Conservation (phyloP, 2,888 invertebrate genomes). For the Meandrusa payeni region DNA sequence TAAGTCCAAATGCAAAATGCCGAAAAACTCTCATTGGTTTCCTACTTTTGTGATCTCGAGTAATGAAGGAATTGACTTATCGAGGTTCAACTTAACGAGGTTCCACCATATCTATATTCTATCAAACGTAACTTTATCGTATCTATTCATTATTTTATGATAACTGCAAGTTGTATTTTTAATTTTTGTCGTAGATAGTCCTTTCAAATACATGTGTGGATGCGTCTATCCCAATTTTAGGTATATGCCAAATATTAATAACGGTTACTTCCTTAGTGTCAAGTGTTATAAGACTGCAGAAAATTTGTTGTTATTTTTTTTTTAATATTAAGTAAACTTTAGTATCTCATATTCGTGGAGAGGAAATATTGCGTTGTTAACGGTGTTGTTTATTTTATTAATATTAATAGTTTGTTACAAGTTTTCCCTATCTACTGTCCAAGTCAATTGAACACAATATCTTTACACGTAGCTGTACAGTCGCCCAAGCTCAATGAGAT, state of each 20-base stretch:
- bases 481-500: slow-evolving; percentile 5
- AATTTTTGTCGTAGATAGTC: neutral
- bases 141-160: too few species aligned
- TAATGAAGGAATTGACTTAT: too few species aligned
- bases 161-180: slow-evolving; percentile 1
- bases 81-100: too few species aligned
- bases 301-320: slow-evolving; percentile 1
- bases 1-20: too few species aligned
- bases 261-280: slow-evolving; percentile 1
- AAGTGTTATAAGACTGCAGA: slow-evolving; percentile 16
- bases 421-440: slow-evolving; percentile 6
- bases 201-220: too few species aligned
- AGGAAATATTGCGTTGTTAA: slow-evolving; percentile 12
- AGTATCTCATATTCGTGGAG: slow-evolving; percentile 4
- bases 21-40: too few species aligned
- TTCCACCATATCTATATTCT: too few species aligned
- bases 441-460: slow-evolving; percentile 20
- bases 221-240: too few species aligned
- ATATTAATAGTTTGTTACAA: neutral
- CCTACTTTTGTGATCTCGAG: too few species aligned
- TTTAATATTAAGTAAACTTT: slow-evolving; percentile 1
- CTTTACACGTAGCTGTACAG: neutral
- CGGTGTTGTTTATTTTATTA: slow-evolving; percentile 5
- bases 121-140: too few species aligned
- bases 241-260: slow-evolving; percentile 4